Base-by-base conservation (phyloP, 2,113 vertebrate genomes). In the Onychorhynchus coronatus region DNA sequence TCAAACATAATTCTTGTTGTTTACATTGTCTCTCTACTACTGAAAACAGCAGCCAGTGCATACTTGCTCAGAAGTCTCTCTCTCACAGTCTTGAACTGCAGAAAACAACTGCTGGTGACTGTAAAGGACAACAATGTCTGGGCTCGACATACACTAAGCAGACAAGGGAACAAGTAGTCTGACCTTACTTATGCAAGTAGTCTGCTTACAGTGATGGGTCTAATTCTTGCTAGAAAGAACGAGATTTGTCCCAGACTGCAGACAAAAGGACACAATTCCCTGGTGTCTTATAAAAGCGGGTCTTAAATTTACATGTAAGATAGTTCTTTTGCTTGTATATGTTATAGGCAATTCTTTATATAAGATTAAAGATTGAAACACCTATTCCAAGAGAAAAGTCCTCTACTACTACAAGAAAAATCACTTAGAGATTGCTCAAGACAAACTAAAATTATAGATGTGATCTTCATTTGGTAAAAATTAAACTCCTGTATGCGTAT, bases 141-240 rank as follows among this genome's bases (percentile, higher is more conserved):
- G 41, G 71, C 59, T 80, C 68, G 68, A 77, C 63, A 63, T 16
- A 41, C 18, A 65, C 11, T 12, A 42, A 91, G 44, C 47, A 87
- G 71, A 47, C 31, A 59, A 55, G 42, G 16, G 71, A 47, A 77
- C 63, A 85, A 53, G 33, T 27, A 75, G 62, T 17, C 66, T 91
- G 87, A 86, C 61, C 77, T 94, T 84, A 71, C 65, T 81, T 86
- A 81, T 75, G 91, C 79, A 95, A 86, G 61, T 46, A 84, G 41
- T 53, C 41, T 58, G 59, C 52, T 78, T 84, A 76, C 25, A 65
- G n/a, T 15, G 19, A 70, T 42, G 37, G 35, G 24, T 33, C 56
- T 92, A 68, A 90, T 91, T 82, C 67, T 72, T 88, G 56, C 30
- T 72, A 28, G 27, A 71, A 63, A 95, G 46, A 91, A 59, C 3